These are phyloP conservation scores for Diadophis punctatus DNA, from an alignment of 2,113 vertebrate genomes.

Conservation along the genomic window DNA sequence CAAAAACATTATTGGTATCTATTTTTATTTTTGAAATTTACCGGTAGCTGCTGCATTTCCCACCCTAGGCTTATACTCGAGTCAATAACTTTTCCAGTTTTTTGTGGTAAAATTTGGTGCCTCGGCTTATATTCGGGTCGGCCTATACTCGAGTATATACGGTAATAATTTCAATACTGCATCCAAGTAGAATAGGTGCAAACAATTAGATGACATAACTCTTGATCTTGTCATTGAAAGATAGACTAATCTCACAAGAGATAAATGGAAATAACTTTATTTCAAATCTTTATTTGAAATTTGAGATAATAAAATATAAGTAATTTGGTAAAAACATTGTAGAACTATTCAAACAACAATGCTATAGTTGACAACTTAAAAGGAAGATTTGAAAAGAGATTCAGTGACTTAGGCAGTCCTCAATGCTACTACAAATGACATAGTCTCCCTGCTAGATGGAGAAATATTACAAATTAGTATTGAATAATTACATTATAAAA, in stretches of 20 bases:
- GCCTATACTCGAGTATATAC: too few species aligned
- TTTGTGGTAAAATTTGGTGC: too few species aligned
- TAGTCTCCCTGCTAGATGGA: background rate
- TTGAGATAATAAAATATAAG: background rate
- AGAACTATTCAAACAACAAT: background rate
- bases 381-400: background rate
- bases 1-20: too few species aligned
- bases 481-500: background rate
- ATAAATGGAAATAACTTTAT: background rate
- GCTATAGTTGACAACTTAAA: background rate
- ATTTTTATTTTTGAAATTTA: too few species aligned
- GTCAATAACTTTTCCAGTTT: too few species aligned
- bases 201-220: background rate
- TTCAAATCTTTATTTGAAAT: background rate
- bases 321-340: background rate
- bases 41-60: too few species aligned
- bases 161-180: background rate
- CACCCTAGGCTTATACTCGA: too few species aligned
- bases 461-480: background rate
- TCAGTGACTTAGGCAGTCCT: background rate
- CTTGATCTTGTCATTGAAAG: background rate
- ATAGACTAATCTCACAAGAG: background rate
- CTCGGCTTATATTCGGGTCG: too few species aligned
- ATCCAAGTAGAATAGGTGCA: background rate
- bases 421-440: background rate